A percentile compares a stretch with the other conserved stretches of the same genome.
These are phyloP conservation scores for Macquaria ambigua DNA, from an alignment of 2,113 vertebrate species.

Conservation along the genomic window DNA sequence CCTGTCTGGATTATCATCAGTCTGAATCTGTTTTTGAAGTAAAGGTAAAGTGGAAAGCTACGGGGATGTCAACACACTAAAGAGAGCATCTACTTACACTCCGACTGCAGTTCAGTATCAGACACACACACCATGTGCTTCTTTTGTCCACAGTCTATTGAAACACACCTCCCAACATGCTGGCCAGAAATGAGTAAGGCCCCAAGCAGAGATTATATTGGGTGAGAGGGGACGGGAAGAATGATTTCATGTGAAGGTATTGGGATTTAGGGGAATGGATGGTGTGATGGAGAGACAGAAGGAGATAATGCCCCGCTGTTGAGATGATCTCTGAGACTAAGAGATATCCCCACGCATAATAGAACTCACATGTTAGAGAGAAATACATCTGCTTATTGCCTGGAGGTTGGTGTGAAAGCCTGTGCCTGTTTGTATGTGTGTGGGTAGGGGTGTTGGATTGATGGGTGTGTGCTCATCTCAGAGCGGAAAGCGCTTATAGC, in stretches of 20 bases:
- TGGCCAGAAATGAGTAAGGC: conserved; percentile 56
- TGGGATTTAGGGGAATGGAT: conserved; percentile 40
- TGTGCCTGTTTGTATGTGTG: conserved; percentile 43
- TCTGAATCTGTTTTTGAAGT: conserved; percentile 14
- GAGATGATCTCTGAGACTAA: conserved; percentile 59
- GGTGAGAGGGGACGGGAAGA: conserved; percentile 31
- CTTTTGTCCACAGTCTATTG: conserved; percentile 41
- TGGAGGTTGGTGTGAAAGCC: conserved; percentile 54
- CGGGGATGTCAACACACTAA: not conserved
- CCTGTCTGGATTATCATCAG: conserved; percentile 17
- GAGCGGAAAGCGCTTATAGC: conserved; percentile 14
- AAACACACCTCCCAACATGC: conserved; percentile 51
- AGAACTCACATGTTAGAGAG: conserved; percentile 56
- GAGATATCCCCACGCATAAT: conserved; percentile 48
- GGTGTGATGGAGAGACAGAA: conserved; percentile 40
- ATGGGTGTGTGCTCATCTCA: conserved; percentile 47
- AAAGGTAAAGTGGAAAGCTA: conserved; percentile 15
- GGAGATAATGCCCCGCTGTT: conserved; percentile 37
- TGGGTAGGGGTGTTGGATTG: conserved; percentile 36
- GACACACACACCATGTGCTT: conserved; percentile 3
- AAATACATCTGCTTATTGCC: conserved; percentile 62
- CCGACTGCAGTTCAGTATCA: conserved; percentile 31
- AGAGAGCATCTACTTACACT: conserved; percentile 1
- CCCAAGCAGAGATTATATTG: conserved; percentile 55
- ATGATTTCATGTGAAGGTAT: conserved; percentile 47